Conservation (phyloP, 2,797 vertebrate species). For the Apodemus agrarius region DNA sequence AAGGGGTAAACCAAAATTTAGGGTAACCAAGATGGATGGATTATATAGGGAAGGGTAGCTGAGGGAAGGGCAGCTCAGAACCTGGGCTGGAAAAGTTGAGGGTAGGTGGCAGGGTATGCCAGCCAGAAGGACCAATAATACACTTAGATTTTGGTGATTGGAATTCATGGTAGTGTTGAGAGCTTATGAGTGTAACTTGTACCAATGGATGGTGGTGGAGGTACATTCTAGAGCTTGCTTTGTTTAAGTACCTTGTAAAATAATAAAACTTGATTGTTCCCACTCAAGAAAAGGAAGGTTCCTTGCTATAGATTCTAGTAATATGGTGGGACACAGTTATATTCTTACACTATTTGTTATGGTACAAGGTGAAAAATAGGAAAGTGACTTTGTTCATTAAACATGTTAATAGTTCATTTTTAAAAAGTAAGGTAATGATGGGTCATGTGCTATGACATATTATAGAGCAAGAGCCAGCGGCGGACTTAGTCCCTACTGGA, state of each 20-base stretch:
- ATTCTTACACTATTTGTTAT: neutral
- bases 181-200: neutral
- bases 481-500: neutral
- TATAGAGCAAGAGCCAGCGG: neutral
- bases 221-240: neutral
- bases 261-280: neutral
- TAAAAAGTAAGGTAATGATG: neutral
- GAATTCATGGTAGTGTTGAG: neutral
- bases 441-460: neutral
- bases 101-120: neutral
- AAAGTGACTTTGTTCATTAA: neutral
- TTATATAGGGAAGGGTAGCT: neutral
- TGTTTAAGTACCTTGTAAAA: neutral
- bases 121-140: neutral
- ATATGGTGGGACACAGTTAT: neutral
- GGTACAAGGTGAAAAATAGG: neutral
- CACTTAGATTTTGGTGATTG: neutral
- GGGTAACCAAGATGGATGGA: neutral
- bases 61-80: neutral
- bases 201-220: neutral
- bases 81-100: neutral
- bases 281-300: neutral
- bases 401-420: neutral
- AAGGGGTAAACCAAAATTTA: neutral
- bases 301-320: neutral